phyloP scores from a whole-genome alignment of 53 echinoderm and acorn worm genomes.

The Holothuria scabra region DNA sequence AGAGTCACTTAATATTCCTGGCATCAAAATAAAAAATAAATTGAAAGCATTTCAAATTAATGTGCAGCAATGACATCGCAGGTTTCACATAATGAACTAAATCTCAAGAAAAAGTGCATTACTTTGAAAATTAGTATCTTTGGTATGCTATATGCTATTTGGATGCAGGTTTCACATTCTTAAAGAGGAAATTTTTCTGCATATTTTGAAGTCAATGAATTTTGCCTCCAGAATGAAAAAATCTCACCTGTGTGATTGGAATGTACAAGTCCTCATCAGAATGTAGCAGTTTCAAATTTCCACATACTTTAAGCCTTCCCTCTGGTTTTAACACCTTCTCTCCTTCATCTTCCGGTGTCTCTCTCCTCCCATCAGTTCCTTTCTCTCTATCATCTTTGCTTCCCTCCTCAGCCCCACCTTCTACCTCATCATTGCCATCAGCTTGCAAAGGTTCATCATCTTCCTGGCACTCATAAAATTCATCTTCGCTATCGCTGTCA shows the following conservation, averaged over 20 bases:
- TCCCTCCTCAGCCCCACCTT: conserved; percentile 1
- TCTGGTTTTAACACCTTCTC: conserved; percentile 58
- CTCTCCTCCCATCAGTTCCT: conserved; percentile 8
- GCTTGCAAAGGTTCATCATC: conserved; percentile 21
- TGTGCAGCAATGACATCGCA: no score
- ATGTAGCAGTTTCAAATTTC: conserved; percentile 75
- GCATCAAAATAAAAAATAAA: no score
- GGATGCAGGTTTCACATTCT: no score
- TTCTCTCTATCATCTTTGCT: conserved; percentile 33
- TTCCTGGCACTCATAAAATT: conserved; percentile 96
- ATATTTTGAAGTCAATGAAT: no score
- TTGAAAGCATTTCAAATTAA: no score
- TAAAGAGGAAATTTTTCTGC: no score
- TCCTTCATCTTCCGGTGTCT: conserved; percentile 15
- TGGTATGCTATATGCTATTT: no score
- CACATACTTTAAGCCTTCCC: conserved; percentile 83
- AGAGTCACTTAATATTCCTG: no score
- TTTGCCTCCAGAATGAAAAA: no score
- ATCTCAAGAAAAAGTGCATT: no score
- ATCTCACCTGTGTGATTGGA: conserved; percentile 87
- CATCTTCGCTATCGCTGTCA: conserved; percentile 80
- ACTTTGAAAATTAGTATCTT: no score
- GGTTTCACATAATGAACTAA: no score
- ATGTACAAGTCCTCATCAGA: conserved; percentile 83
- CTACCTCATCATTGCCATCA: conserved; percentile 31